Evolutionary conservation across 2,797 vertebrate genomes (phyloP).

Genomic region (Lutjanus argentimaculatus): DNA sequence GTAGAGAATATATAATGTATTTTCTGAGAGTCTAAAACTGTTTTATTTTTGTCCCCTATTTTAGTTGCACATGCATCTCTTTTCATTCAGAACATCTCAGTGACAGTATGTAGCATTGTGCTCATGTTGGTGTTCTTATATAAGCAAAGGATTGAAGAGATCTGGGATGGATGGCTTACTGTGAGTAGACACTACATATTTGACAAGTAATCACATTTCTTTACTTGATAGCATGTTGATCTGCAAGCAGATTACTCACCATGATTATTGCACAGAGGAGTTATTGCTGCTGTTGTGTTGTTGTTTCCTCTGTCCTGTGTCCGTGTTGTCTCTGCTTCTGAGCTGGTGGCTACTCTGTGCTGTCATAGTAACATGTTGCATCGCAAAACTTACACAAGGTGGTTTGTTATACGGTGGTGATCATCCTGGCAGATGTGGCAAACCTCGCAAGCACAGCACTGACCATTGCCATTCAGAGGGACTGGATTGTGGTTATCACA

Average conservation of each 20-base stretch:
- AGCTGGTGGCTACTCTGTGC: conserved; percentile 81
- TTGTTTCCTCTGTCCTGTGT: conserved; percentile 68
- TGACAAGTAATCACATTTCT: conserved; percentile 17
- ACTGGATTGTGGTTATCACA: conserved; percentile 86
- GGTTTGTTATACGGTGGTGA: conserved; percentile 88
- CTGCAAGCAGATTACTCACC: conserved; percentile 23
- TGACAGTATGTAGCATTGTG: conserved; percentile 84
- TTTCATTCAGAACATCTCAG: conserved; percentile 88
- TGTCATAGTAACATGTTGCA: conserved; percentile 89
- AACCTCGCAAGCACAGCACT: conserved; percentile 87
- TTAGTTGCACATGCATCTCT: conserved; percentile 86
- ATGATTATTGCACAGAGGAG: conserved; percentile 45
- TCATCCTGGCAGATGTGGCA: conserved; percentile 86
- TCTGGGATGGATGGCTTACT: conserved; percentile 86
- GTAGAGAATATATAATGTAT: not conserved
- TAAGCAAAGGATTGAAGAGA: conserved; percentile 84
- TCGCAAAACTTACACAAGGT: conserved; percentile 86
- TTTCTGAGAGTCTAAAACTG: conserved; percentile 46
- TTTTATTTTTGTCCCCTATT: conserved; percentile 57
- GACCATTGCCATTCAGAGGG: conserved; percentile 87
- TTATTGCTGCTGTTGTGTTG: conserved; percentile 65
- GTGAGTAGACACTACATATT: conserved; percentile 76
- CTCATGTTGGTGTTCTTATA: conserved; percentile 88
- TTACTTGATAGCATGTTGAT: conserved; percentile 11
- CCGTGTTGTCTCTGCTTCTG: conserved; percentile 76